Conservation (phyloP, 2,888 invertebrate genomes). For the Oligia latruncula region DNA sequence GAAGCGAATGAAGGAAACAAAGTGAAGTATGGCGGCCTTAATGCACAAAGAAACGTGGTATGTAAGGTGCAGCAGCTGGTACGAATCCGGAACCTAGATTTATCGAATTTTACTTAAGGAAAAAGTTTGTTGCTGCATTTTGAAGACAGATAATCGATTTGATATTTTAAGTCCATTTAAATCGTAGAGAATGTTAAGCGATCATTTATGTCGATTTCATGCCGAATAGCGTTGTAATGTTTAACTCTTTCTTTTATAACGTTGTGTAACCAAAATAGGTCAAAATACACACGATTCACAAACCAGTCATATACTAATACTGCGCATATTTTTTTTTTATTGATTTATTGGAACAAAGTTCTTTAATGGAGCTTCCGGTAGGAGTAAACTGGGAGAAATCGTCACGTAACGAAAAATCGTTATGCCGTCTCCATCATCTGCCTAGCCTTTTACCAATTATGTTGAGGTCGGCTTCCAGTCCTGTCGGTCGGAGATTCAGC, state of each 20-base stretch:
- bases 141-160: constrained; percentile 38
- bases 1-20: constrained; percentile 55
- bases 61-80: constrained; percentile 53
- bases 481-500: no score
- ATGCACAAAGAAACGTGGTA: constrained; percentile 51
- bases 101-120: constrained; percentile 34
- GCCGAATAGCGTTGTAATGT: neutral
- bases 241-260: neutral
- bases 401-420: no score
- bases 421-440: neutral
- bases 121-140: constrained; percentile 33
- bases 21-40: constrained; percentile 48
- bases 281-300: no score
- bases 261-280: neutral
- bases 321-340: no score
- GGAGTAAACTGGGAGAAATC: no score
- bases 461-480: neutral
- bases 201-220: constrained; percentile 1
- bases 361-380: no score
- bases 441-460: neutral
- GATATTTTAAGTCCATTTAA: constrained; percentile 33
- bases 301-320: no score
- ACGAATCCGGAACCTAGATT: constrained; percentile 31
- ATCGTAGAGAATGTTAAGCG: neutral
- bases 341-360: no score